Base-by-base conservation (phyloP, 1,140 invertebrate genomes). In the Nautilus pompilius region DNA sequence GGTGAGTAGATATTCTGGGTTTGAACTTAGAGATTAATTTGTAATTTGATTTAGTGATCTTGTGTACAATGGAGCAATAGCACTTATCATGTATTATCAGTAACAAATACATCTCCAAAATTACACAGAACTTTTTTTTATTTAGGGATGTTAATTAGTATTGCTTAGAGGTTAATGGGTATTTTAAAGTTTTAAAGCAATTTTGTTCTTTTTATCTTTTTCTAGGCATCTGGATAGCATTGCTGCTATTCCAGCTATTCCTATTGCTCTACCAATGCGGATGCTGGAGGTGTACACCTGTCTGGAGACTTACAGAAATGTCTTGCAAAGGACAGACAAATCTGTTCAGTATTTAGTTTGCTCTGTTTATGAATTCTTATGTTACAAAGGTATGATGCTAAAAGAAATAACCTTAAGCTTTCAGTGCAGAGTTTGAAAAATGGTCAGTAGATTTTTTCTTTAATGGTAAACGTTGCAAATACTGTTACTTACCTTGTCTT, bases 251-350 rank as follows among this genome's bases (percentile, higher is more conserved):
- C 15, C 30, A 10, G 51, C 62, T 26, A 78, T 87, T 46, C 86
- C 88, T 3, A 83, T 91, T 72, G 89, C 90, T n/a, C 88, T 91
- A 61, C 90, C 90, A 1, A 81, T 93, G 36, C 83, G 91, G 72
- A 89, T 91, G 78, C 75, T 92, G 72, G 91, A 93, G 80, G 86
- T 90, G n/a, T 92, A 91, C 66, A 91, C 90, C 34, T 86, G 66
- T 8, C 85, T 56, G 76, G 82, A 87, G 17, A 80, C 85, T 5
- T 84, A 85, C 5, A 84, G 55, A 26, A 45, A 54, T 56, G 26
- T 64, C 26, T 10, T 34, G 4, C 15, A 48, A 17, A 22, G 22
- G n/a, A n/a, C 17, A 33, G 34, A 6, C 5, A 5, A n/a, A 28
- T 4, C 15, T 5, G 17, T 6, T 15, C 57, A 22, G 29, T 20